Evolutionary conservation across 2,113 vertebrate species (phyloP).

Genomic region (Pampusana beccarii): DNA sequence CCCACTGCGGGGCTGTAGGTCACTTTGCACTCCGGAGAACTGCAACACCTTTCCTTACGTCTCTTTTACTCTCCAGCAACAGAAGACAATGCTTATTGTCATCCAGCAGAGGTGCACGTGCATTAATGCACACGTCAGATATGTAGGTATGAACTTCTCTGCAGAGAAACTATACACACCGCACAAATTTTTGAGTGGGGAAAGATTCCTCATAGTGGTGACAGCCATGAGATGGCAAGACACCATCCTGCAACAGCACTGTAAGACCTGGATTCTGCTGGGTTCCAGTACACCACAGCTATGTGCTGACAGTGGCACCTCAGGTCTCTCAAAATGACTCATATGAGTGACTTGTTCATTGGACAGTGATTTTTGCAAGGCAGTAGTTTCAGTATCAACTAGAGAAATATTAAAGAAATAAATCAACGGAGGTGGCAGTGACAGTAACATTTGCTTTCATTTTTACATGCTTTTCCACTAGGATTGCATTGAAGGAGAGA

Average conservation of each 20-base stretch:
- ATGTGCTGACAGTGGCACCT: fast-evolving
- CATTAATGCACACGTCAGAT: not conserved
- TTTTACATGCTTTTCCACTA: not conserved
- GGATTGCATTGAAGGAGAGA: not conserved
- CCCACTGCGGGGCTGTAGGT: constrained; percentile 70
- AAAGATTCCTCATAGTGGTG: not conserved
- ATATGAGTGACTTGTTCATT: not conserved
- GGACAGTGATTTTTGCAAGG: not conserved
- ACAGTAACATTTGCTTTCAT: not conserved
- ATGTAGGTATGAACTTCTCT: not conserved
- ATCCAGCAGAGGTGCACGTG: not conserved
- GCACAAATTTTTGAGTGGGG: not conserved
- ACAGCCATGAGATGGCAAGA: not conserved
- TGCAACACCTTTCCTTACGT: constrained; percentile 2
- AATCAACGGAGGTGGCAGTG: not conserved
- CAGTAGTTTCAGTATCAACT: not conserved
- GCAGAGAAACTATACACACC: not conserved
- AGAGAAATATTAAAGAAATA: not conserved
- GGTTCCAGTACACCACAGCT: not conserved
- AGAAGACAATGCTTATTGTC: not conserved
- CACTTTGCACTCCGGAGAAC: constrained; percentile 57
- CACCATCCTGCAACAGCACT: fast-evolving
- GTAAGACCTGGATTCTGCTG: not conserved
- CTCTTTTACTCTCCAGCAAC: not conserved
- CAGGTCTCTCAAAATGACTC: not conserved